Conservation (phyloP, 2,888 invertebrate species). For the Polydrusus cervinus region DNA sequence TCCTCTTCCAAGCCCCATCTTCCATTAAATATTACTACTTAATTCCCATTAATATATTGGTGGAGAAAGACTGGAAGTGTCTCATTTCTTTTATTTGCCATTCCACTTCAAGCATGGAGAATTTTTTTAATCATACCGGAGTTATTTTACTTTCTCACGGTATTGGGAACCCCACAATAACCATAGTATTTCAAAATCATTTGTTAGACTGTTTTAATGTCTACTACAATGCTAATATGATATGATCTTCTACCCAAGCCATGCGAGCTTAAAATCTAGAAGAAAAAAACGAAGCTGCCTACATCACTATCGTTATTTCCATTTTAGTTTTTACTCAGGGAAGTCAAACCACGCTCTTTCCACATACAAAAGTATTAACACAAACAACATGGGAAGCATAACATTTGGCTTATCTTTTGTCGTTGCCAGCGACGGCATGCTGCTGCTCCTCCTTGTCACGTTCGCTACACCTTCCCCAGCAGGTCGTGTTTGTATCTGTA, state of each 20-base stretch:
- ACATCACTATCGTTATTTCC: slow-evolving; percentile 2
- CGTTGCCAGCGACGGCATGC: slow-evolving; percentile 32
- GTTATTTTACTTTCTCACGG: too few species aligned
- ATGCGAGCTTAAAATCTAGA: slow-evolving; percentile 3
- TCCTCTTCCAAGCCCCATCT: too few species aligned
- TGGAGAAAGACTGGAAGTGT: too few species aligned
- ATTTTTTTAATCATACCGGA: too few species aligned
- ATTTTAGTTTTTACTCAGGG: neutral
- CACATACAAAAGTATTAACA: slow-evolving; percentile 47
- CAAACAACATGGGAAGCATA: slow-evolving; percentile 37
- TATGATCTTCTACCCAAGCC: slow-evolving; percentile 6
- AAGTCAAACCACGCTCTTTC: slow-evolving; percentile 11
- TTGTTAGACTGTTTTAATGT: neutral
- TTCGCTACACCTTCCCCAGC: slow-evolving; percentile 79
- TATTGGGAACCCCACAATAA: too few species aligned
- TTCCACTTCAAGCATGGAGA: too few species aligned
- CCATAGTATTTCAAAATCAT: neutral
- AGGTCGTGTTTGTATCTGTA: slow-evolving; percentile 82
- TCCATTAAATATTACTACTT: too few species aligned
- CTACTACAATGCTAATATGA: too few species aligned
- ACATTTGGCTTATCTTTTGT: slow-evolving; percentile 55
- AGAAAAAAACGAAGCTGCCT: neutral
- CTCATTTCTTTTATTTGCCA: too few species aligned
- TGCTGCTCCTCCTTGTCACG: slow-evolving; percentile 16
- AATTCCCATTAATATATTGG: too few species aligned